phyloP scores from a whole-genome alignment of 2,888 invertebrate genomes.

The Beris chalybata region DNA sequence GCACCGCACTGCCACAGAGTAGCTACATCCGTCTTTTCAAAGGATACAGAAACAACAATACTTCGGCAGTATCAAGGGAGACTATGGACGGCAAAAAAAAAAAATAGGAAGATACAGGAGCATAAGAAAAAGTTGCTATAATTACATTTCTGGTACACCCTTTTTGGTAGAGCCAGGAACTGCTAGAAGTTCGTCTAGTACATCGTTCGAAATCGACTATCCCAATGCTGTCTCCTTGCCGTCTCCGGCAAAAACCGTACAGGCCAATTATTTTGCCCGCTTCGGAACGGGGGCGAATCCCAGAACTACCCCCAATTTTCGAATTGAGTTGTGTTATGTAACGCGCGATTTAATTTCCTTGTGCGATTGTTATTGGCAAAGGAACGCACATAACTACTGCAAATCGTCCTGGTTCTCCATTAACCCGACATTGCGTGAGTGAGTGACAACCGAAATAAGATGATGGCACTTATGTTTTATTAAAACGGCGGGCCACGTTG shows the following conservation, averaged over 20 bases:
- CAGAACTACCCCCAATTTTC: not conserved
- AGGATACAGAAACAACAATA: slow-evolving; percentile 24
- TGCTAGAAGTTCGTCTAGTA: too few species aligned
- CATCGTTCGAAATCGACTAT: too few species aligned
- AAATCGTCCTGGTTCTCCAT: too few species aligned
- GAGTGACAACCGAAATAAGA: too few species aligned
- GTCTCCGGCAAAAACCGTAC: too few species aligned
- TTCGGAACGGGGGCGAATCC: slow-evolving; percentile 2
- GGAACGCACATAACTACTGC: too few species aligned
- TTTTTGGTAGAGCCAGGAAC: not conserved
- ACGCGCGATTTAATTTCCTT: slow-evolving; percentile 29
- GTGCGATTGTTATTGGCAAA: slow-evolving; percentile 25
- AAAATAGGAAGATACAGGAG: slow-evolving; percentile 2
- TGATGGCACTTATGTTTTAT: too few species aligned
- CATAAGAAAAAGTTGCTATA: slow-evolving; percentile 23
- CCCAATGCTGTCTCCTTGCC: too few species aligned
- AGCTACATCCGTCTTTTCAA: slow-evolving; percentile 4
- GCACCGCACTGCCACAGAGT: too few species aligned
- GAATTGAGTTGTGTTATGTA: slow-evolving; percentile 20
- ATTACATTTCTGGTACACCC: slow-evolving; percentile 29
- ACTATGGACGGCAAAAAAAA: not conserved
- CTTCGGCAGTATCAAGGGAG: slow-evolving; percentile 5
- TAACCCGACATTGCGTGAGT: too few species aligned
- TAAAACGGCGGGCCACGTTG: too few species aligned
- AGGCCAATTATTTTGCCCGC: slow-evolving; percentile 8